Evolutionary conservation across 2,113 vertebrate genomes (phyloP).

Genomic region (Tonatia bakeri): DNA sequence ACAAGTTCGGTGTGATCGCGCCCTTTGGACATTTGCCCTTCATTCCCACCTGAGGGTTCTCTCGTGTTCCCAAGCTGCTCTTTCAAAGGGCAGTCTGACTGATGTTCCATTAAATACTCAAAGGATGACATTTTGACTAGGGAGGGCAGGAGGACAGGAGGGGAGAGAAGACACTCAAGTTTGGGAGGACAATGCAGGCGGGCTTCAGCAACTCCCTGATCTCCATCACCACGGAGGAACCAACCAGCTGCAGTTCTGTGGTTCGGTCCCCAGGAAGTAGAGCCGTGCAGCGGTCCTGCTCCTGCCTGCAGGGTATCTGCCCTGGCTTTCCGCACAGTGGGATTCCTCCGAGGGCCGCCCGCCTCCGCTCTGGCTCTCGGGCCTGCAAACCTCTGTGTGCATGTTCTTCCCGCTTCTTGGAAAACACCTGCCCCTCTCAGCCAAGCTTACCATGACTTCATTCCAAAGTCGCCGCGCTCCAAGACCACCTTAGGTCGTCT

Average conservation of each 20-base stretch:
- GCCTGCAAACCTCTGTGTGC: fast-evolving
- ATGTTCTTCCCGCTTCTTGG: too few species aligned
- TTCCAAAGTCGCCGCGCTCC: background rate
- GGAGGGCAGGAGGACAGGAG: background rate
- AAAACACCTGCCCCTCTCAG: background rate
- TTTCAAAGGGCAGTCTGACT: background rate
- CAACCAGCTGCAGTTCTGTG: background rate
- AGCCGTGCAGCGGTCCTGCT: background rate
- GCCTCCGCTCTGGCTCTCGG: background rate
- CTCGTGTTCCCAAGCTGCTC: background rate
- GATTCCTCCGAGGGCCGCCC: background rate
- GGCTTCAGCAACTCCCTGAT: background rate
- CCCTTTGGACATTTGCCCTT: background rate
- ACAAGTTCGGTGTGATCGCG: fast-evolving
- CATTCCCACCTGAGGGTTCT: background rate
- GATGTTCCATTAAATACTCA: background rate
- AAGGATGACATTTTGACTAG: background rate
- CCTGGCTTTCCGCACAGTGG: fast-evolving
- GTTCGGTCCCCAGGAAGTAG: fast-evolving
- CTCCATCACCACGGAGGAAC: background rate
- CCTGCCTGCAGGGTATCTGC: background rate
- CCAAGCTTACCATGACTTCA: background rate
- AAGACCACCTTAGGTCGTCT: background rate
- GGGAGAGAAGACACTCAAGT: background rate
- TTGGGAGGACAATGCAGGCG: background rate